phyloP scores from a whole-genome alignment of 2,888 invertebrate species.

The Polydrusus cervinus region DNA sequence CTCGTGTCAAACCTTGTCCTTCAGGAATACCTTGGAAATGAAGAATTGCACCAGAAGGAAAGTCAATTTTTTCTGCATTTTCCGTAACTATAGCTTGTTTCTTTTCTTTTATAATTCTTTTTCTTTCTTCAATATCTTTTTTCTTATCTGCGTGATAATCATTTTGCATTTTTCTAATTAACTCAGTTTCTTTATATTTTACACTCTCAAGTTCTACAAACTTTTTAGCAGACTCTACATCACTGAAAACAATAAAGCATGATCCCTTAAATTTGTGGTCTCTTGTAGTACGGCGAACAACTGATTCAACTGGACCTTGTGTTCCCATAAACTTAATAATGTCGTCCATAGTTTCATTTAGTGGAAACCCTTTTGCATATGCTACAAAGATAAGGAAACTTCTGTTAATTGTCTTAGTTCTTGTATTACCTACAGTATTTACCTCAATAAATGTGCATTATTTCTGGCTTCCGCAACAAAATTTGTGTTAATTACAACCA shows the following conservation, averaged over 20 bases:
- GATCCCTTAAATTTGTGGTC: slow-evolving; percentile 88
- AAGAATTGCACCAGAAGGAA: slow-evolving; percentile 85
- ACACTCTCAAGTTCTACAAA: slow-evolving; percentile 80
- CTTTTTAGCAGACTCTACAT: slow-evolving; percentile 85
- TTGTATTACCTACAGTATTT: too few species aligned
- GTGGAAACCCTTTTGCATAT: slow-evolving; percentile 91
- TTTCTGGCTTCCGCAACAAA: too few species aligned
- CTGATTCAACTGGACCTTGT: slow-evolving; percentile 78
- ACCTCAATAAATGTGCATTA: too few species aligned
- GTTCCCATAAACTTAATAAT: slow-evolving; percentile 83
- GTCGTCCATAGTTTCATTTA: slow-evolving; percentile 78
- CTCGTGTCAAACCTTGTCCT: slow-evolving; percentile 74
- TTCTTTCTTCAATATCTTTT: slow-evolving; percentile 77
- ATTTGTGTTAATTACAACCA: too few species aligned
- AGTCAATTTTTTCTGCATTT: slow-evolving; percentile 69
- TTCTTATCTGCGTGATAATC: slow-evolving; percentile 80
- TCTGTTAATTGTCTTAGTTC: too few species aligned
- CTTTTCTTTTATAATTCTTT: slow-evolving; percentile 73
- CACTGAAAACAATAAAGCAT: slow-evolving; percentile 90
- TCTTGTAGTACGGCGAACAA: slow-evolving; percentile 78
- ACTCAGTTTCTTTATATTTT: slow-evolving; percentile 80
- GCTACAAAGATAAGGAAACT: slow-evolving; percentile 69
- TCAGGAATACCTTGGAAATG: slow-evolving; percentile 79
- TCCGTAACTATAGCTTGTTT: slow-evolving; percentile 71
- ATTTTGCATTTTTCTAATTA: slow-evolving; percentile 82